A percentile compares a stretch with the other conserved stretches of the same genome.
Conservation (phyloP, 2,113 vertebrate genomes). For the Cervus canadensis region DNA sequence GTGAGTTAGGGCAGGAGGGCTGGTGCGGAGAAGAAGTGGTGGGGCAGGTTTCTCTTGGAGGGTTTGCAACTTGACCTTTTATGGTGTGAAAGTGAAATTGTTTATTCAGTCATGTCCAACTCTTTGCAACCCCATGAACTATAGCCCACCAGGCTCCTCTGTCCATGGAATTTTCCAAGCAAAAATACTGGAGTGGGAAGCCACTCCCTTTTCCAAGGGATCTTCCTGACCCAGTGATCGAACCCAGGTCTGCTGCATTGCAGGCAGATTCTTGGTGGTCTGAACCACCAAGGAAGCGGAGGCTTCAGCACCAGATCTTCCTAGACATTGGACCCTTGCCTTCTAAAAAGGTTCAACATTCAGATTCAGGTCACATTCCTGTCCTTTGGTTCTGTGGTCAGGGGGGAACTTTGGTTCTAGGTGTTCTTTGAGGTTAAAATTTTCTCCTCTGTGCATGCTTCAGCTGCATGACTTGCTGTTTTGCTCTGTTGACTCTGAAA, state of each 20-base stretch:
- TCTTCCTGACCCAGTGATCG: background rate
- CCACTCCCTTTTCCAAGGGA: background rate
- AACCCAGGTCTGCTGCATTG: background rate
- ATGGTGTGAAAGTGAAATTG: background rate
- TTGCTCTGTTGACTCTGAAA: background rate
- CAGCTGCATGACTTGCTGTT: background rate
- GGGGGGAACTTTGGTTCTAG: background rate
- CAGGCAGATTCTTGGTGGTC: background rate
- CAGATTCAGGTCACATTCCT: background rate
- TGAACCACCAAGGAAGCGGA: background rate
- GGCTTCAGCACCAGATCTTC: background rate
- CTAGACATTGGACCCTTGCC: background rate
- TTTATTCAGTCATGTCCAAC: background rate
- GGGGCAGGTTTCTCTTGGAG: background rate
- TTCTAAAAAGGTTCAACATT: background rate
- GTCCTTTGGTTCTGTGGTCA: background rate
- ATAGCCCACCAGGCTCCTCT: background rate
- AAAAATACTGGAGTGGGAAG: background rate
- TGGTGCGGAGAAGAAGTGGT: background rate
- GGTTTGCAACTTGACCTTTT: background rate
- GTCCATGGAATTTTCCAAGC: background rate
- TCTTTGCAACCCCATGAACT: background rate
- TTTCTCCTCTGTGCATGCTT: background rate
- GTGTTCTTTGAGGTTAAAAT: background rate
- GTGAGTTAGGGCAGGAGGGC: background rate